These are phyloP conservation scores for Sinocyclocheilus rhinocerous DNA, from an alignment of 2,113 vertebrate genomes.

Conservation along the genomic window DNA sequence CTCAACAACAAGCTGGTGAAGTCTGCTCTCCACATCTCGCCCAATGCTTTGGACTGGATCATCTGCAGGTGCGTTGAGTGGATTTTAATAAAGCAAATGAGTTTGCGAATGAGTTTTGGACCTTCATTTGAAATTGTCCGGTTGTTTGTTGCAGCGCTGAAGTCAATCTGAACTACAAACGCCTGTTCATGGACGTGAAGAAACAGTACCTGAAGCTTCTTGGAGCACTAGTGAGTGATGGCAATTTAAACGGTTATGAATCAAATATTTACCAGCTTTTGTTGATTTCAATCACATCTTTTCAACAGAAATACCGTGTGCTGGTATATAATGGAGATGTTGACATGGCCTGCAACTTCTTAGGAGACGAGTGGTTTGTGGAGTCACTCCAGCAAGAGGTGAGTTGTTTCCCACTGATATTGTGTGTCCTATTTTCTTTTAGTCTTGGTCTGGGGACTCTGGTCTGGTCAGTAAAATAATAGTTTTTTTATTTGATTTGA, in stretches of 20 bases:
- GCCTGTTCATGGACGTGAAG: conserved; percentile 84
- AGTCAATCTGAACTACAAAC: conserved; percentile 84
- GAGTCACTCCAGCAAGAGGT: conserved; percentile 95
- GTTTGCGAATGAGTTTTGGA: neutral
- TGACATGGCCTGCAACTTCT: conserved; percentile 98
- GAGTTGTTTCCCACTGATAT: neutral
- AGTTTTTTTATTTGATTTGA: no score
- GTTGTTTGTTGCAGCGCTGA: conserved; percentile 72
- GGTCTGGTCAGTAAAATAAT: no score
- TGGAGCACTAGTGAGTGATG: conserved; percentile 75
- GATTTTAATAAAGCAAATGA: neutral
- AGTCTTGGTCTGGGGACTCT: neutral
- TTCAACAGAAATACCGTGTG: conserved; percentile 87
- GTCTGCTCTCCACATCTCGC: conserved; percentile 84
- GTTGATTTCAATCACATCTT: neutral
- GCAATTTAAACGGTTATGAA: neutral
- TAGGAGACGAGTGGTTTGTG: conserved; percentile 97
- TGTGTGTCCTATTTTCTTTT: neutral
- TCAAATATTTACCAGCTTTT: neutral
- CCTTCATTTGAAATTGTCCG: neutral
- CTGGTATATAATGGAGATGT: conserved; percentile 94
- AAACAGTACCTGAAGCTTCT: conserved; percentile 93
- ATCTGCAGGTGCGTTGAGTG: conserved; percentile 83
- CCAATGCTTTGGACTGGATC: conserved; percentile 77
- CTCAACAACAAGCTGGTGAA: conserved; percentile 82